Conservation (phyloP, 2,113 vertebrate genomes). For the Nothocercus julius region DNA sequence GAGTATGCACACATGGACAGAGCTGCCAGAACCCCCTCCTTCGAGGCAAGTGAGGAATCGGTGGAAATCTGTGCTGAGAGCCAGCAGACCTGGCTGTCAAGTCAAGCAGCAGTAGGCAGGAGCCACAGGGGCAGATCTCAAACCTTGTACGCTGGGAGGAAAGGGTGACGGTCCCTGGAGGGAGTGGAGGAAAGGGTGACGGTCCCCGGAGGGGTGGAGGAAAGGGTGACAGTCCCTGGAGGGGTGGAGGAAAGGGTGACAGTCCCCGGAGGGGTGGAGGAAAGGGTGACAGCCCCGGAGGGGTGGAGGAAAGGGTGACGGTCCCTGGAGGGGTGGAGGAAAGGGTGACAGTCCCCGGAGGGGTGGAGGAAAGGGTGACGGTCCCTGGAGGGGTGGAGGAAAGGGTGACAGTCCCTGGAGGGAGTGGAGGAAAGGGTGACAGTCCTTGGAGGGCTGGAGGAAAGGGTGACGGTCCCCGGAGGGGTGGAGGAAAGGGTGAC, state of each 20-base stretch:
- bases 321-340: background rate
- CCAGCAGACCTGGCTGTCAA: background rate
- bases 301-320: background rate
- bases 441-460: background rate
- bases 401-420: too few relatives aligned
- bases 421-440: background rate
- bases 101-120: background rate
- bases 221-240: too few relatives aligned
- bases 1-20: background rate
- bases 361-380: background rate
- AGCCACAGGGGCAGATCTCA: background rate
- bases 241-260: background rate
- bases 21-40: background rate
- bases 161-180: too few relatives aligned
- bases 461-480: background rate
- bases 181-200: background rate
- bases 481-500: background rate
- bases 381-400: background rate
- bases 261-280: background rate
- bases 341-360: too few relatives aligned
- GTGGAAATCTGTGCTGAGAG: background rate
- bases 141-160: background rate
- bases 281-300: too few relatives aligned
- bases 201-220: background rate
- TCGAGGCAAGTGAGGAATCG: background rate